Percentiles rank a stretch among this genome's conserved stretches.
phyloP scores from a whole-genome alignment of 1,140 invertebrate species.

The Marisa cornuarietis region DNA sequence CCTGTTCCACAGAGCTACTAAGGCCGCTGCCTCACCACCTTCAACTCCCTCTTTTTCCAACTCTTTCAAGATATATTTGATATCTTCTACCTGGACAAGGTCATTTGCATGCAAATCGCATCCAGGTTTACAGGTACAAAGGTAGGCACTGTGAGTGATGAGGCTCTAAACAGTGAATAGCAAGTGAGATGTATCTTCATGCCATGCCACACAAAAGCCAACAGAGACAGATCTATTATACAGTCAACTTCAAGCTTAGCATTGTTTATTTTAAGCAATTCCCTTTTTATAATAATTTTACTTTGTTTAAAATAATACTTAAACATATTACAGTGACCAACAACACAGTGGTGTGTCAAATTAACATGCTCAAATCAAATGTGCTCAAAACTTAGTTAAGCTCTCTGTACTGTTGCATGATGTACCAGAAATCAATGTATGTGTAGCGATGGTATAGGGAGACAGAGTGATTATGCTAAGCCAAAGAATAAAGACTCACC shows the following conservation, averaged over 20 bases:
- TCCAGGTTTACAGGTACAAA: neutral
- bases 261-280: too few relatives aligned
- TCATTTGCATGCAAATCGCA: neutral
- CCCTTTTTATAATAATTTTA: too few relatives aligned
- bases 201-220: conserved; percentile 1
- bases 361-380: too few relatives aligned
- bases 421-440: too few relatives aligned
- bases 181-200: too few relatives aligned
- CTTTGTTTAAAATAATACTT: too few relatives aligned
- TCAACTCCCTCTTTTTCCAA: conserved; percentile 48
- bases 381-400: too few relatives aligned
- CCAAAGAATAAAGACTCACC: conserved; percentile 28
- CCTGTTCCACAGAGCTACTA: conserved; percentile 51
- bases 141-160: neutral
- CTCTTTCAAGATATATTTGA: conserved; percentile 48
- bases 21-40: conserved; percentile 45
- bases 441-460: too few relatives aligned
- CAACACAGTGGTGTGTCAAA: too few relatives aligned
- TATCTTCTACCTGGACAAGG: conserved; percentile 31
- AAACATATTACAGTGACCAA: too few relatives aligned
- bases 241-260: too few relatives aligned
- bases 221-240: neutral
- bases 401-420: too few relatives aligned
- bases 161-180: neutral
- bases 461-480: neutral